Percentiles rank a stretch among this genome's conserved stretches.
phyloP scores from a whole-genome alignment of 1,140 invertebrate genomes.

The Camponotus vicinus region DNA sequence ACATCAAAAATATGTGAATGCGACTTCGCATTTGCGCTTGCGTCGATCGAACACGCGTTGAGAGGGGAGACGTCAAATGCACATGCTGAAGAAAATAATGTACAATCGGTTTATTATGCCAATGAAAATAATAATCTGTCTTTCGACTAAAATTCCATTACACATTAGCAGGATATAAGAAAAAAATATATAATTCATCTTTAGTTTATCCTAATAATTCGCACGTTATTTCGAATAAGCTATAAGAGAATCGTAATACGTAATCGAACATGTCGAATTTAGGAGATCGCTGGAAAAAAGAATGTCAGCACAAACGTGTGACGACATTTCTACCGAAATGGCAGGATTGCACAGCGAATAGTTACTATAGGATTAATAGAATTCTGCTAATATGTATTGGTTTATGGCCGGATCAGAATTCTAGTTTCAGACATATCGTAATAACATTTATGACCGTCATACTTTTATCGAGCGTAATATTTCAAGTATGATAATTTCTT shows the following conservation, averaged over 20 bases:
- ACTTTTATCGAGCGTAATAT: background rate
- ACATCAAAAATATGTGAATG: background rate
- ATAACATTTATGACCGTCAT: background rate
- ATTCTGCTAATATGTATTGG: conserved; percentile 29
- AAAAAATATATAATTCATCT: background rate
- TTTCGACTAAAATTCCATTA: background rate
- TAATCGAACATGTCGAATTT: background rate
- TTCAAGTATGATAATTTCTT: conserved; percentile 14
- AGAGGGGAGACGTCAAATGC: background rate
- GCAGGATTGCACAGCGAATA: background rate
- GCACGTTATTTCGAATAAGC: background rate
- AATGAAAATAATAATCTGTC: background rate
- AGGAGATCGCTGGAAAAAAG: background rate
- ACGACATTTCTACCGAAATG: background rate
- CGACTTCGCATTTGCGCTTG: conserved; percentile 31
- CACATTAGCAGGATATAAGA: background rate
- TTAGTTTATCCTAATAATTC: background rate
- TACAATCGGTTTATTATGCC: background rate
- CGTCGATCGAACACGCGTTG: conserved; percentile 23
- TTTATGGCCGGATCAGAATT: conserved; percentile 50
- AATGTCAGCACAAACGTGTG: background rate
- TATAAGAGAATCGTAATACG: background rate
- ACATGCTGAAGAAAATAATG: no score
- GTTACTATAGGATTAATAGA: conserved; percentile 41
- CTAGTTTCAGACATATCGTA: background rate